Conservation (phyloP, 2,888 invertebrate genomes). For the Rugalucina vietnamica region DNA sequence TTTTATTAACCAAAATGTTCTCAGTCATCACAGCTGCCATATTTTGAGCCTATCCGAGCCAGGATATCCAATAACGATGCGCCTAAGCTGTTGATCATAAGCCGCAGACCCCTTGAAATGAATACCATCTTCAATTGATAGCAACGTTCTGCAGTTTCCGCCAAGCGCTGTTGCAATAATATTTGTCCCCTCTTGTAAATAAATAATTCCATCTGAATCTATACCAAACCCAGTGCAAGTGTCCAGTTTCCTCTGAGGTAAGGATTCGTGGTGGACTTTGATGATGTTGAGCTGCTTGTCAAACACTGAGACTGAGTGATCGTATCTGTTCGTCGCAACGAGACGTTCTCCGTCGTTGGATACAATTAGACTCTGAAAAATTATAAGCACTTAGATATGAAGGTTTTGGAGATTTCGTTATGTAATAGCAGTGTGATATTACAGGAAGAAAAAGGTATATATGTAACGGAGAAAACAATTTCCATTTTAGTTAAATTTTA, state of each 20-base stretch:
- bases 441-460: too few relatives aligned
- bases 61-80: not conserved
- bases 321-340: not conserved
- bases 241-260: not conserved
- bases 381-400: too few relatives aligned
- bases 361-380: not conserved
- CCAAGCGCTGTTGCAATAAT: not conserved
- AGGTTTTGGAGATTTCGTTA: too few relatives aligned
- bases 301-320: not conserved
- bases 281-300: not conserved
- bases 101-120: not conserved
- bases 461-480: too few relatives aligned
- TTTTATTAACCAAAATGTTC: too few relatives aligned
- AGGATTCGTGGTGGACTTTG: not conserved
- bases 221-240: not conserved
- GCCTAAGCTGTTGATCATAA: not conserved
- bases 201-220: not conserved
- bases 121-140: not conserved
- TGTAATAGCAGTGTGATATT: too few relatives aligned
- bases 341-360: not conserved
- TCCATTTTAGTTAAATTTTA: too few relatives aligned
- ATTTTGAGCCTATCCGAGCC: not conserved
- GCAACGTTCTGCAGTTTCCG: not conserved
- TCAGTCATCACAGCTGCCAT: not conserved
- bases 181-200: not conserved